These are phyloP conservation scores for Bucco capensis DNA, from an alignment of 2,113 vertebrate species.

Conservation along the genomic window DNA sequence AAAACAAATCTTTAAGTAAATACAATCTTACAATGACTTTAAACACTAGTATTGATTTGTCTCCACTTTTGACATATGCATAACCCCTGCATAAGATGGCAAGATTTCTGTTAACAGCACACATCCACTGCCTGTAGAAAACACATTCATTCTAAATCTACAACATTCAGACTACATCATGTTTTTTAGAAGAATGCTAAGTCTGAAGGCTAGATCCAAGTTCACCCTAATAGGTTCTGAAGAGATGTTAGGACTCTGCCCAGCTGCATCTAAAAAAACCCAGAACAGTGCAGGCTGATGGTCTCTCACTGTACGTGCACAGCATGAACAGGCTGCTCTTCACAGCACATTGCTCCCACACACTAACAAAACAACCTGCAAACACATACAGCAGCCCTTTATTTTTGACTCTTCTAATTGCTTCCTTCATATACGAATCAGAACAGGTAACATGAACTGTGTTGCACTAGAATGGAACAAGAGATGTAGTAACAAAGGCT, in stretches of 20 bases:
- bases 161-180: neutral
- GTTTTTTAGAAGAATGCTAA: neutral
- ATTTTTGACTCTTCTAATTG: neutral
- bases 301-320: neutral
- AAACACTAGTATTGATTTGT: neutral
- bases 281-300: neutral
- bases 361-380: neutral
- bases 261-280: neutral
- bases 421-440: rapidly evolving
- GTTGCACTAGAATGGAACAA: neutral
- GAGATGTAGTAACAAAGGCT: neutral
- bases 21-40: neutral
- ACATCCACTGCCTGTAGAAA: neutral
- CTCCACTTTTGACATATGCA: neutral
- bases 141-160: neutral
- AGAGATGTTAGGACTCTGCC: neutral
- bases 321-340: rapidly evolving
- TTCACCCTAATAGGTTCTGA: too few relatives aligned
- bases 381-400: too few relatives aligned
- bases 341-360: neutral
- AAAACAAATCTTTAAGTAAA: neutral
- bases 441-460: neutral
- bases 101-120: neutral
- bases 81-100: neutral
- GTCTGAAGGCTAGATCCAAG: neutral